A percentile compares a stretch with the other conserved stretches of the same genome.
phyloP scores from a whole-genome alignment of 2,797 vertebrate genomes.

The Tauraco hartlaubi region DNA sequence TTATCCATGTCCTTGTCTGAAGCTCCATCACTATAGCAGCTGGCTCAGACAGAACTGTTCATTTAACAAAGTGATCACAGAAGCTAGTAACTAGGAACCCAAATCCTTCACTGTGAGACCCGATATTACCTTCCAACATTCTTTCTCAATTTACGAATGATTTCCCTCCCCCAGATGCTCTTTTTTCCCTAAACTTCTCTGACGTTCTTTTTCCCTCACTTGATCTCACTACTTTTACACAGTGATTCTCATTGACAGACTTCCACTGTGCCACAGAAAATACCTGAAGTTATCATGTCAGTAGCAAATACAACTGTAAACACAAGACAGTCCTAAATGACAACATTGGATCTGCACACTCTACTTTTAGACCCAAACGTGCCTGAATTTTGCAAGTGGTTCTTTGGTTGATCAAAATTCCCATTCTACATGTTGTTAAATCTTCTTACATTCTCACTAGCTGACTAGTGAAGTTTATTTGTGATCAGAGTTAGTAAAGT shows the following conservation, averaged over 20 bases:
- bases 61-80: conserved; percentile 65
- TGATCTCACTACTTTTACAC: not conserved
- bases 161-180: not conserved
- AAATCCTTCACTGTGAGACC: not conserved
- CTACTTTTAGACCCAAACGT: not conserved
- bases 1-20: conserved; percentile 73
- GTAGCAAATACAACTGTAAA: not conserved
- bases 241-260: conserved; percentile 36
- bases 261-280: not conserved
- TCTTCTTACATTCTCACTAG: not conserved
- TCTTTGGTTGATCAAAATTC: not conserved
- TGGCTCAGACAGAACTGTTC: conserved; percentile 64
- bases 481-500: not conserved
- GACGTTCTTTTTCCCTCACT: conserved; percentile 18
- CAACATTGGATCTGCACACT: not conserved
- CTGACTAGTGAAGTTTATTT: not conserved
- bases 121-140: conserved; percentile 7
- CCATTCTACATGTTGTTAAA: not conserved
- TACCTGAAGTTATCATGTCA: not conserved
- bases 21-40: conserved; percentile 67
- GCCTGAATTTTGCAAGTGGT: not conserved
- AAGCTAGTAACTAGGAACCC: conserved; percentile 21
- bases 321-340: not conserved
- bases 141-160: not conserved
- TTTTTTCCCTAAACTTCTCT: not conserved